These are phyloP conservation scores for Paralichthys olivaceus DNA, from an alignment of 2,113 vertebrate genomes.

Conservation along the genomic window DNA sequence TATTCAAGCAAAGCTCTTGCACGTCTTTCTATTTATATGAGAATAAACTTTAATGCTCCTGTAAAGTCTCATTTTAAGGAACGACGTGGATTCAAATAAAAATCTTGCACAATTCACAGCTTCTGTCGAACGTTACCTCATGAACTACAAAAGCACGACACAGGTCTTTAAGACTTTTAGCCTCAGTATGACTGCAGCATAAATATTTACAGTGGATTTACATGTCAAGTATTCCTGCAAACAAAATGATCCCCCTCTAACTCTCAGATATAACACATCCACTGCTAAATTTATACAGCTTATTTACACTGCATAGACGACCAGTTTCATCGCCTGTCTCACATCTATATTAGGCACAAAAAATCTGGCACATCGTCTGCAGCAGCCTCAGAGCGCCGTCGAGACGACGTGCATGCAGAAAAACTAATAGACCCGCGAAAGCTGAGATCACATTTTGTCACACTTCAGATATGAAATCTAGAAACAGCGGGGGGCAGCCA, in stretches of 20 bases:
- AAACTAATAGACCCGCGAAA: slow-evolving; percentile 37
- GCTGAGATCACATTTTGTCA: slow-evolving; percentile 40
- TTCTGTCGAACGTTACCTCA: neutral
- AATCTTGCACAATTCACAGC: too few relatives aligned
- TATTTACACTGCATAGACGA: slow-evolving; percentile 81
- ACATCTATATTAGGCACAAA: slow-evolving; percentile 79
- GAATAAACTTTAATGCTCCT: neutral
- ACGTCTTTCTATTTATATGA: neutral
- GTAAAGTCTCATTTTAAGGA: neutral
- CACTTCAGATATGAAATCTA: slow-evolving; percentile 26
- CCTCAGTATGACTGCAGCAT: neutral
- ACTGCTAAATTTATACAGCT: slow-evolving; percentile 76
- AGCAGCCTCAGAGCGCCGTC: slow-evolving; percentile 44
- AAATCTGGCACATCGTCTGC: slow-evolving; percentile 61
- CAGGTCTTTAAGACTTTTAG: slow-evolving; percentile 11
- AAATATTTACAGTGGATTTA: slow-evolving; percentile 8
- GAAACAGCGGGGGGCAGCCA: slow-evolving; percentile 10
- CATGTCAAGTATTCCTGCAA: slow-evolving; percentile 7
- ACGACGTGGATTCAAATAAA: neutral
- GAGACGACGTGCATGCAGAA: slow-evolving; percentile 33
- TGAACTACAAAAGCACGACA: neutral
- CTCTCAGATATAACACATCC: slow-evolving; percentile 69
- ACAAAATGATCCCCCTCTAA: slow-evolving; percentile 4
- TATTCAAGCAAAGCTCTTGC: too few relatives aligned
- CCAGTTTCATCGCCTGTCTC: slow-evolving; percentile 63